A percentile compares a stretch with the other conserved stretches of the same genome.
Conservation (phyloP, 2,797 vertebrate genomes). For the Crocodylus rhombifer region DNA sequence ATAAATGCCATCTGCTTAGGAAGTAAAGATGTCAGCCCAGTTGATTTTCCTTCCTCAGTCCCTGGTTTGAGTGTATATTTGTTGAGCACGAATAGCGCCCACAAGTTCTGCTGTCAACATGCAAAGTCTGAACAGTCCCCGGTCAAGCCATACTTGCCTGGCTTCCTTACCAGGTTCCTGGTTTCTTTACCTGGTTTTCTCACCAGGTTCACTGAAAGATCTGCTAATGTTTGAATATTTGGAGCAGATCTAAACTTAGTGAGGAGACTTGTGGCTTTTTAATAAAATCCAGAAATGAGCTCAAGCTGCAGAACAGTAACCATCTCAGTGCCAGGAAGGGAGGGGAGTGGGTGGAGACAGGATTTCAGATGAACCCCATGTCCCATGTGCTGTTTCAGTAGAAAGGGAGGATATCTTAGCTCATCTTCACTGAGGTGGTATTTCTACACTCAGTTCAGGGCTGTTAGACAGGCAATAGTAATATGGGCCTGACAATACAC, state of each 20-base stretch:
- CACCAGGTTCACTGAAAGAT: fast-evolving
- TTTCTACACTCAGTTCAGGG: fast-evolving
- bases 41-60: neutral
- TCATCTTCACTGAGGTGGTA: neutral
- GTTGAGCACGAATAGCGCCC: neutral
- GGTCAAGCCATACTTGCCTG: neutral
- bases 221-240: neutral
- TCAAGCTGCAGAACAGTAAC: neutral
- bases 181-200: too few relatives aligned
- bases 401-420: too few relatives aligned
- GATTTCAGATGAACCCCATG: neutral
- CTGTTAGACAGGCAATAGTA: neutral
- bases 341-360: neutral
- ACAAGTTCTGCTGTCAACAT: neutral
- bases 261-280: neutral
- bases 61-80: neutral
- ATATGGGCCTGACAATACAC: neutral
- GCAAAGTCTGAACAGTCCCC: neutral
- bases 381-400: neutral
- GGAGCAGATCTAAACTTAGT: neutral
- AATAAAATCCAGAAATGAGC: neutral
- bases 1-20: neutral
- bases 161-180: too few relatives aligned
- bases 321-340: neutral
- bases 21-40: neutral